A percentile compares a stretch with the other conserved stretches of the same genome.
Evolutionary conservation across 2,113 vertebrate species (phyloP).

Genomic region (Hemibagrus wyckioides): DNA sequence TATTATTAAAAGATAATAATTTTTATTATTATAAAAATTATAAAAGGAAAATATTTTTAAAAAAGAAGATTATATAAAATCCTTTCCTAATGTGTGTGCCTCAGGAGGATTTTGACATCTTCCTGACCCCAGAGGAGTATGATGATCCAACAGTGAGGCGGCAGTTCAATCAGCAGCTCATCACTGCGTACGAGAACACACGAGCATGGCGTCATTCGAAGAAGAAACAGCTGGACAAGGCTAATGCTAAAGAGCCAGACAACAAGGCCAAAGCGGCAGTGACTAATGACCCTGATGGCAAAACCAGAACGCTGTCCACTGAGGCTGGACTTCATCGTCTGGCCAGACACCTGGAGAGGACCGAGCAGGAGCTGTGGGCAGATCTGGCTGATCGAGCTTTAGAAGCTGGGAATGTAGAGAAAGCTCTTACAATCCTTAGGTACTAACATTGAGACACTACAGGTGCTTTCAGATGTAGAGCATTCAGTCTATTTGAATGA

Average conservation of each 20-base stretch:
- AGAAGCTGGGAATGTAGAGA: conserved; percentile 76
- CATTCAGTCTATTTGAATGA: neutral
- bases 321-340: conserved; percentile 77
- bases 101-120: conserved; percentile 88
- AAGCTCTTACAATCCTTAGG: conserved; percentile 85
- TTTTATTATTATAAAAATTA: no score
- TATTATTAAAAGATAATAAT: no score
- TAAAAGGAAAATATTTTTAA: no score
- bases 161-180: conserved; percentile 79
- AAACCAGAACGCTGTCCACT: conserved; percentile 62
- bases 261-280: conserved; percentile 32
- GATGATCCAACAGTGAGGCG: conserved; percentile 73
- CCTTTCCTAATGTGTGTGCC: neutral
- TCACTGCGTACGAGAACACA: conserved; percentile 76
- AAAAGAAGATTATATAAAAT: neutral
- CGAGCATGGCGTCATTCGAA: conserved; percentile 53
- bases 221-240: conserved; percentile 38
- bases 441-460: conserved; percentile 48
- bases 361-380: conserved; percentile 79
- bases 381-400: conserved; percentile 82
- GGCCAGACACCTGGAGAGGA: conserved; percentile 78
- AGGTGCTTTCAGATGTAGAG: neutral
- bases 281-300: conserved; percentile 63
- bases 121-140: conserved; percentile 82
- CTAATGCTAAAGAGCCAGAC: conserved; percentile 32